Conservation (phyloP, 2,113 vertebrate genomes). For the Lontra canadensis region DNA sequence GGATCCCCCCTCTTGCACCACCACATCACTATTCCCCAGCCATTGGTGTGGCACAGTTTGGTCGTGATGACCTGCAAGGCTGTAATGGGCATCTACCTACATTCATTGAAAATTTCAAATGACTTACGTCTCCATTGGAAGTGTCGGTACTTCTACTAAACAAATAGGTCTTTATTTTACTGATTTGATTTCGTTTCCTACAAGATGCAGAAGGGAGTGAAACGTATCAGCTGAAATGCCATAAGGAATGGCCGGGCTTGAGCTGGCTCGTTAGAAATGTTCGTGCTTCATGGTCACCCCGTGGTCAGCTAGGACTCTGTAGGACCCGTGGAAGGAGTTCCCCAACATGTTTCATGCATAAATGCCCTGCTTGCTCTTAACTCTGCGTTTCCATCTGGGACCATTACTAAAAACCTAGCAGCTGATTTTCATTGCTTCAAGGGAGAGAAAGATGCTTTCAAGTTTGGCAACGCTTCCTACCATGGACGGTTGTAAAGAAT, state of each 20-base stretch:
- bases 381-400: not conserved
- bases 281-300: not conserved
- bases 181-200: not conserved
- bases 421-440: conserved; percentile 20
- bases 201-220: not conserved
- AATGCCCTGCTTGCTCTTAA: not conserved
- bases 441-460: not conserved
- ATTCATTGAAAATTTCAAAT: not conserved
- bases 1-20: not conserved
- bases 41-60: not conserved
- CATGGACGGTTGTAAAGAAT: conserved; percentile 4
- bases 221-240: not conserved
- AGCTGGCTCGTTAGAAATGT: not conserved
- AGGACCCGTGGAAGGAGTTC: not conserved
- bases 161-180: not conserved
- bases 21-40: not conserved
- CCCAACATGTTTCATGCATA: not conserved
- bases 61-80: too few species aligned
- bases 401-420: not conserved
- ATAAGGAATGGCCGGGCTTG: not conserved
- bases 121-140: not conserved
- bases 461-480: not conserved
- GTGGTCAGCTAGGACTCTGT: not conserved
- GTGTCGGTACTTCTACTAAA: not conserved
- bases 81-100: not conserved